Base-by-base conservation (phyloP, 2,888 invertebrate genomes). In the Ametastegia equiseti region DNA sequence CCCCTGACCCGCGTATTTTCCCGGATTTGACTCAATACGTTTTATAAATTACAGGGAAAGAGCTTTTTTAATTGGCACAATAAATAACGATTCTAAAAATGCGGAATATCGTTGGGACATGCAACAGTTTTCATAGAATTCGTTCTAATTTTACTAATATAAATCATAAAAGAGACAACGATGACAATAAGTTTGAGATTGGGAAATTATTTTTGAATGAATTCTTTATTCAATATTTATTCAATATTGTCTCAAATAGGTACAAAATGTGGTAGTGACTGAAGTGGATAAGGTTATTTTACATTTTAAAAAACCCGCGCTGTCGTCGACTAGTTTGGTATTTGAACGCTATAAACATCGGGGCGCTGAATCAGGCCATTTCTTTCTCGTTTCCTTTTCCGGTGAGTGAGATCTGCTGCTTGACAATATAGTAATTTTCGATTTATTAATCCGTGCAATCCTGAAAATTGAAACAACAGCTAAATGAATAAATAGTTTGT, bases 351-450 rank as follows among this genome's bases (percentile, higher is more conserved):
- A 45, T 6, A 36, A 71, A 15, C 33, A 36, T 36, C 36, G 54
- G 36, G 54, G 75, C 75, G 54, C 54, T 75, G 11, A 23, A 13
- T 11, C 69, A 54, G 1, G 23, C 36, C 39, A n/a, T 80, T 81
- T 83, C 81, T 85, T 82, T 79, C 82, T 50, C 80, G 83, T 82
- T 84, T 84, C 84, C 83, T 73, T 81, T 83, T 84, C 83, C 84
- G 84, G 75, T 79, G 67, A 82, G 83, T 81, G 47, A 65, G 33
- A 75, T 75, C 60, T 78, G 60, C 19, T n/a, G 23, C 15, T 78
- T 42, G 27, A 42, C 42, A 78, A 60, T 60, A 27, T 42, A 60
- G 27, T 2, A 23, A 75, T 54, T 75, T 75, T 36, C 19, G n/a
- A 19, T 45, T 54, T 19, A 30, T 6, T 75, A 45, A 75, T 75